Percentiles rank a stretch among this genome's conserved stretches.
phyloP scores from a whole-genome alignment of 2,888 invertebrate species.

The Pyrrhosoma nymphula region DNA sequence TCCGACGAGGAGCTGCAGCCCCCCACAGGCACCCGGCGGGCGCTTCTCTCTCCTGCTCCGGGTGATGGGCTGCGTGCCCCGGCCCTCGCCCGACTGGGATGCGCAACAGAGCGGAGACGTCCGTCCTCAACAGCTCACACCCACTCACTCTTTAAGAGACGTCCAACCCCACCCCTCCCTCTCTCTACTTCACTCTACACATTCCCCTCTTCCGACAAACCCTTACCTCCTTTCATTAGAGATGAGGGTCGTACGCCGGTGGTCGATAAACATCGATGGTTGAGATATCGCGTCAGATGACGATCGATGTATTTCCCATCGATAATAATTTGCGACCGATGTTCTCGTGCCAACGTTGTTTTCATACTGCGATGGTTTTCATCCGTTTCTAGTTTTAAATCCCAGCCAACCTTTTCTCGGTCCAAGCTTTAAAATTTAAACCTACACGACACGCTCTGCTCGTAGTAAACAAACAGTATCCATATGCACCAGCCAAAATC shows the following conservation, averaged over 20 bases:
- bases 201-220: neutral
- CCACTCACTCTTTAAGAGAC: neutral
- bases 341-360: too few relatives aligned
- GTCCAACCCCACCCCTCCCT: neutral
- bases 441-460: too few relatives aligned
- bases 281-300: neutral
- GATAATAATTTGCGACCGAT: too few relatives aligned
- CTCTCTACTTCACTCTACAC: neutral
- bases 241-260: too few relatives aligned
- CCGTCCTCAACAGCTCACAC: too few relatives aligned
- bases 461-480: too few relatives aligned
- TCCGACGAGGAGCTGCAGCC: neutral
- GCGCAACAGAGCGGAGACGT: neutral
- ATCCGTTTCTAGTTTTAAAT: too few relatives aligned
- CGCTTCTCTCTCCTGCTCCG: neutral
- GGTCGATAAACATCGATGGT: neutral
- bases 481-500: too few relatives aligned
- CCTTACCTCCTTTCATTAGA: neutral
- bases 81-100: neutral
- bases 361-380: too few relatives aligned
- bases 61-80: neutral
- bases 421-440: too few relatives aligned
- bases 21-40: neutral
- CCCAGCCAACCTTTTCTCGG: too few relatives aligned
- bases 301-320: too few relatives aligned